Conservation (phyloP, 2,888 invertebrate genomes). For the Drosophila mercatorum region DNA sequence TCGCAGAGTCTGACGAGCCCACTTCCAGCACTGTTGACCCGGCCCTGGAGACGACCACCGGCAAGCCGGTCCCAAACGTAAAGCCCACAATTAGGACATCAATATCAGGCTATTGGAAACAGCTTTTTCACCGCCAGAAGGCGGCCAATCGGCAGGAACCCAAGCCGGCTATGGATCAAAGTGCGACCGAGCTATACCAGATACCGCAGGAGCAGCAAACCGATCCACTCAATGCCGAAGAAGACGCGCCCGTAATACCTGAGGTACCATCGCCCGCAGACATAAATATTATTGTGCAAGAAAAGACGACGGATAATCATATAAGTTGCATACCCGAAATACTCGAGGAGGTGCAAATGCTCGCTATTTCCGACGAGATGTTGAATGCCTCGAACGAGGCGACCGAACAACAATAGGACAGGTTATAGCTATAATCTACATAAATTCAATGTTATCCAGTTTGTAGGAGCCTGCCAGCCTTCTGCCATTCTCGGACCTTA, state of each 20-base stretch:
- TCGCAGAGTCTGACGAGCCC: slow-evolving; percentile 20
- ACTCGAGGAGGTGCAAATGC: slow-evolving; percentile 39
- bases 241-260: slow-evolving; percentile 9
- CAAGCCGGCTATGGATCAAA: not conserved
- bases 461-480: slow-evolving; percentile 31
- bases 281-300: not conserved
- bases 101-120: slow-evolving; percentile 76
- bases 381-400: slow-evolving; percentile 18
- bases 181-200: slow-evolving; percentile 18
- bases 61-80: slow-evolving; percentile 31
- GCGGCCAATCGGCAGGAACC: slow-evolving; percentile 20
- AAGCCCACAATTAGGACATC: slow-evolving; percentile 70
- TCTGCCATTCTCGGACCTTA: slow-evolving; percentile 21
- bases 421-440: not conserved
- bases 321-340: slow-evolving; percentile 22
- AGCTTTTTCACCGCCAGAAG: slow-evolving; percentile 73
- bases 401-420: slow-evolving; percentile 6
- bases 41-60: not conserved
- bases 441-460: slow-evolving; percentile 33
- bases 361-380: slow-evolving; percentile 34
- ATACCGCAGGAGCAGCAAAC: slow-evolving; percentile 32
- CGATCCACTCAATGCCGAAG: slow-evolving; percentile 19
- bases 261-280: slow-evolving; percentile 21
- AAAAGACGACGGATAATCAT: slow-evolving; percentile 16
- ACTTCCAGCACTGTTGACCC: not conserved